Percentiles rank a stretch among this genome's conserved stretches.
Conservation (phyloP, 1,140 invertebrate species). For the Drosophila suzukii region DNA sequence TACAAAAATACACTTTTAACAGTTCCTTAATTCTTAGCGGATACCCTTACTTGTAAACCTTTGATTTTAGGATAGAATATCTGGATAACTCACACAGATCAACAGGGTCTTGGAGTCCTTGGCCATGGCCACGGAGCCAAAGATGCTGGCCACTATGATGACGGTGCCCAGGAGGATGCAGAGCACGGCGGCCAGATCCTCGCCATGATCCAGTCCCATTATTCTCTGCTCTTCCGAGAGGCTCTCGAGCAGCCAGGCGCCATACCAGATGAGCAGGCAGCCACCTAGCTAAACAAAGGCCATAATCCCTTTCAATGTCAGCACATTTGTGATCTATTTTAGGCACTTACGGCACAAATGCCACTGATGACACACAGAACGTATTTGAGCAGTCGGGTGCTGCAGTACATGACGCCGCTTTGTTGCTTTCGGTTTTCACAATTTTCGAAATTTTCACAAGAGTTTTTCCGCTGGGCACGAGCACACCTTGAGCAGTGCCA, state of each 20-base stretch:
- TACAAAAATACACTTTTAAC: no score
- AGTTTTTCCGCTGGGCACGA: slow-evolving; percentile 23
- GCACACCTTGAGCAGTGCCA: slow-evolving; percentile 69
- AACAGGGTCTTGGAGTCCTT: slow-evolving; percentile 64
- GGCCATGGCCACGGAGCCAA: slow-evolving; percentile 50
- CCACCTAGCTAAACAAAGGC: slow-evolving; percentile 57
- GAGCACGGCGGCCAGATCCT: slow-evolving; percentile 56
- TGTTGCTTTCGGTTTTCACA: neutral
- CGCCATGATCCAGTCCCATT: slow-evolving; percentile 59
- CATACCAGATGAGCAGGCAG: slow-evolving; percentile 74
- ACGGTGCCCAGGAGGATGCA: slow-evolving; percentile 69
- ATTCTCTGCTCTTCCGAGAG: slow-evolving; percentile 30
- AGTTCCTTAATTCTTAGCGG: no score
- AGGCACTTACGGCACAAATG: slow-evolving; percentile 68
- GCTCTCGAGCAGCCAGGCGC: slow-evolving; percentile 69
- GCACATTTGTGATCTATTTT: slow-evolving; percentile 13
- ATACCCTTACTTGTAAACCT: neutral
- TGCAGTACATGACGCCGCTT: slow-evolving; percentile 60
- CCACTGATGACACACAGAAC: slow-evolving; percentile 61
- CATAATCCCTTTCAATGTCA: slow-evolving; percentile 52
- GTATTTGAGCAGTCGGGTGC: slow-evolving; percentile 55
- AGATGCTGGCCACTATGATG: slow-evolving; percentile 59
- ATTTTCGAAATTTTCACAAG: slow-evolving; percentile 16
- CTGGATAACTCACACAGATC: slow-evolving; percentile 55
- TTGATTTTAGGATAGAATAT: no score